These are phyloP conservation scores for Caenorhabditis auriculariae DNA, from an alignment of 2,888 invertebrate species.

Conservation along the genomic window DNA sequence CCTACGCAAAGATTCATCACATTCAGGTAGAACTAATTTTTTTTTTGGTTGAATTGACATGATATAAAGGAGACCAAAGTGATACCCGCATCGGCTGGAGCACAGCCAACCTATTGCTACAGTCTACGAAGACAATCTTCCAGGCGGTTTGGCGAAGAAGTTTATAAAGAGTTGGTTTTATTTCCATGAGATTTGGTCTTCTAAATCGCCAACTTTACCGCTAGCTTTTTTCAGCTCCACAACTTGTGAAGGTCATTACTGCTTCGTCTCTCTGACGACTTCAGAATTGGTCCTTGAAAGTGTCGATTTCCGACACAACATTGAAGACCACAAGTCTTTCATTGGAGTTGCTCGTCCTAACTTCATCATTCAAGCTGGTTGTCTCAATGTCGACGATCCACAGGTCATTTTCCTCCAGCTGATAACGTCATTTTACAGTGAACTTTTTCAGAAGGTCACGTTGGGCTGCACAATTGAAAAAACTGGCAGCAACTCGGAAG, in stretches of 20 bases:
- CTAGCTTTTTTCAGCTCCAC: slow-evolving; percentile 44
- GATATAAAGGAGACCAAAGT: slow-evolving; percentile 54
- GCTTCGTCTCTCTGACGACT: slow-evolving; percentile 59
- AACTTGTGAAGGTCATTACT: slow-evolving; percentile 62
- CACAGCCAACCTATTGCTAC: slow-evolving; percentile 62
- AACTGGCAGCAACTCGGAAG: slow-evolving; percentile 41
- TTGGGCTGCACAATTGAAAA: slow-evolving; percentile 60
- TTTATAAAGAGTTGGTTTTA: slow-evolving; percentile 54
- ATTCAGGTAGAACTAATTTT: slow-evolving; percentile 32
- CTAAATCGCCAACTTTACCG: background rate
- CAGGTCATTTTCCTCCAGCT: slow-evolving; percentile 27
- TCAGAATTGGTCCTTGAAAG: slow-evolving; percentile 57
- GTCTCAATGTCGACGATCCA: slow-evolving; percentile 60
- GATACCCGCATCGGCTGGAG: too few relatives aligned
- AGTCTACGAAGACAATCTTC: slow-evolving; percentile 50
- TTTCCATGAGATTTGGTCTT: background rate
- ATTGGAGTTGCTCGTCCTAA: slow-evolving; percentile 46
- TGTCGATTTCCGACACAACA: slow-evolving; percentile 48
- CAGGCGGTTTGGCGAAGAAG: slow-evolving; percentile 53
- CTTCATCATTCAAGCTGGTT: slow-evolving; percentile 59
- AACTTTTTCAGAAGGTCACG: slow-evolving; percentile 49
- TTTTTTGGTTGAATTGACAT: too few relatives aligned
- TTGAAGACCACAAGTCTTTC: slow-evolving; percentile 50
- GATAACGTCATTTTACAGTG: background rate
- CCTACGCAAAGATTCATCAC: too few relatives aligned